phyloP scores from a whole-genome alignment of 1,140 invertebrate genomes.

The Medauroidea extradentata region DNA sequence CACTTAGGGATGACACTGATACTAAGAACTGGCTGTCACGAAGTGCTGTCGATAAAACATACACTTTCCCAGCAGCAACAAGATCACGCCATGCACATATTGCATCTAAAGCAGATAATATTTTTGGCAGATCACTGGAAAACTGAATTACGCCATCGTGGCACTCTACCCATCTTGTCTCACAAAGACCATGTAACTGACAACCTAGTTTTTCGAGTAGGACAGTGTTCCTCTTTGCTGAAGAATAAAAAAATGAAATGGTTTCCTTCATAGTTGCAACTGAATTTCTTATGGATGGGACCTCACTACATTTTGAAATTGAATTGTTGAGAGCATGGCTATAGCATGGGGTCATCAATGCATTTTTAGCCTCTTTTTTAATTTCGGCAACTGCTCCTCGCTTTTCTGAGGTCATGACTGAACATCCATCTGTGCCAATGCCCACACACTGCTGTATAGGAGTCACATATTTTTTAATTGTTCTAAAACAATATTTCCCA shows the following conservation, averaged over 20 bases:
- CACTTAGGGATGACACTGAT: background rate
- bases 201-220: background rate
- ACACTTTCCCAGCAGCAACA: constrained; percentile 1
- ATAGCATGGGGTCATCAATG: too few species aligned
- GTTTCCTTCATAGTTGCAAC: constrained; percentile 25
- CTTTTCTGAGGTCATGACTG: constrained; percentile 26
- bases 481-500: constrained; percentile 21
- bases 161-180: constrained; percentile 24
- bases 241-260: constrained; percentile 27
- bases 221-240: constrained; percentile 20
- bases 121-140: constrained; percentile 12
- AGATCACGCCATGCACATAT: background rate
- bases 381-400: constrained; percentile 22
- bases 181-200: constrained; percentile 17
- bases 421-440: constrained; percentile 29
- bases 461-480: constrained; percentile 22
- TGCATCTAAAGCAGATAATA: background rate
- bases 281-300: constrained; percentile 19
- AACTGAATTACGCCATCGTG: constrained; percentile 21
- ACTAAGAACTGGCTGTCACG: background rate
- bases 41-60: background rate
- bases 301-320: constrained; percentile 14
- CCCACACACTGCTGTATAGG: constrained; percentile 20
- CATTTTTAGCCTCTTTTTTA: constrained; percentile 20
- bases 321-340: constrained; percentile 18